Percentiles rank a stretch among this genome's conserved stretches.
These are phyloP conservation scores for Catocala nupta DNA, from an alignment of 2,888 invertebrate genomes.

Conservation along the genomic window DNA sequence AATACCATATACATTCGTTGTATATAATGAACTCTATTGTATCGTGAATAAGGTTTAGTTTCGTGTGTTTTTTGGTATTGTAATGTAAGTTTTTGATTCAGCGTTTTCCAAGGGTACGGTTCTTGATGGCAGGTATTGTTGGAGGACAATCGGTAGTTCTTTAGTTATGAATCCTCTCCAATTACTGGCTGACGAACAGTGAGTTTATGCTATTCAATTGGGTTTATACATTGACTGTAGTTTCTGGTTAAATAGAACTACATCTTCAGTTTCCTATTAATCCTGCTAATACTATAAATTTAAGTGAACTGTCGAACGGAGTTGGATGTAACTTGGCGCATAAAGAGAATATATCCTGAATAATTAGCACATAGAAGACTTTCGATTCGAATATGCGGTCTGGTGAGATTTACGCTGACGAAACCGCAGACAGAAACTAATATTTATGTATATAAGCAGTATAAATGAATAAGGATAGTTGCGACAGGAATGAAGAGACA, in stretches of 20 bases:
- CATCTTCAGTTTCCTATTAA: not conserved
- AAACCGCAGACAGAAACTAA: too few relatives aligned
- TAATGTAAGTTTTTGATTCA: slow-evolving; percentile 35
- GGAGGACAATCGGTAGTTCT: slow-evolving; percentile 35
- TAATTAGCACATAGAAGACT: too few relatives aligned
- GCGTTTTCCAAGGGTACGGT: slow-evolving; percentile 25
- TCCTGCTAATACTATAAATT: too few relatives aligned
- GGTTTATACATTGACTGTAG: not conserved
- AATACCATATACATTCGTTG: slow-evolving; percentile 20
- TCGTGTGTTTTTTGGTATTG: slow-evolving; percentile 9
- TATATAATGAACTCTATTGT: slow-evolving; percentile 20
- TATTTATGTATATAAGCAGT: too few relatives aligned
- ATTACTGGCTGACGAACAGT: slow-evolving; percentile 25
- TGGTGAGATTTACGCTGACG: too few relatives aligned
- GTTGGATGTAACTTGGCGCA: too few relatives aligned
- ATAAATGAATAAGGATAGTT: too few relatives aligned
- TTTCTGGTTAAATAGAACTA: not conserved
- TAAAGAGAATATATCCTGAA: too few relatives aligned
- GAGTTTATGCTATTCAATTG: not conserved
- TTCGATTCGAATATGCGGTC: too few relatives aligned
- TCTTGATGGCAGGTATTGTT: slow-evolving; percentile 37
- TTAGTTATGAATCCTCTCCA: slow-evolving; percentile 32
- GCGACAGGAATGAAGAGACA: too few relatives aligned
- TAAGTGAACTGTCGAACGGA: too few relatives aligned
- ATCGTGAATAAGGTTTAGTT: slow-evolving; percentile 7